phyloP scores from a whole-genome alignment of 2,888 invertebrate species.

The Synanthedon vespiformis region DNA sequence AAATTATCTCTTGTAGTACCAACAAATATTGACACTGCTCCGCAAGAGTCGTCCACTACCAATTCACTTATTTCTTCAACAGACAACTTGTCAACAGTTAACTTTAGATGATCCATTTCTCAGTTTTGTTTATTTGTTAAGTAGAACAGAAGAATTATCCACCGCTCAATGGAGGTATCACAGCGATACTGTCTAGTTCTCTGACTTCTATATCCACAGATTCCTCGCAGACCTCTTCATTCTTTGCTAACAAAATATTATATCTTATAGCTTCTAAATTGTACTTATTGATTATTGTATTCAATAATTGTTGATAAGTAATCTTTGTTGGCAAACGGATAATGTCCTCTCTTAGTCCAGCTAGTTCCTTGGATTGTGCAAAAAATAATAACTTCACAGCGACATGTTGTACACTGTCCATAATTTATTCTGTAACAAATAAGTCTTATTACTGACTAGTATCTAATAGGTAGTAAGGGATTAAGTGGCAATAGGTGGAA shows the following conservation, averaged over 20 bases:
- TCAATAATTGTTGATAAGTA: constrained; percentile 70
- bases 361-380: constrained; percentile 88
- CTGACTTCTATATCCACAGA: constrained; percentile 67
- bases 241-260: constrained; percentile 83
- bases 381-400: constrained; percentile 85
- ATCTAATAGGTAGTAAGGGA: too few species aligned
- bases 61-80: constrained; percentile 75
- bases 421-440: constrained; percentile 22
- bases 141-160: constrained; percentile 68
- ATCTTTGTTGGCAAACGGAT: constrained; percentile 64
- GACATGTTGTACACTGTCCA: constrained; percentile 59
- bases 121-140: constrained; percentile 1
- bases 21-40: constrained; percentile 89
- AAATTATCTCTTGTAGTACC: constrained; percentile 90
- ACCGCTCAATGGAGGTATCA: constrained; percentile 95
- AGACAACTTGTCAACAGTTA: constrained; percentile 76
- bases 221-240: constrained; percentile 80
- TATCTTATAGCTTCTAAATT: constrained; percentile 76
- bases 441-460: not conserved
- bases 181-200: constrained; percentile 84
- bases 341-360: constrained; percentile 71
- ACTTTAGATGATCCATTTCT: constrained; percentile 77
- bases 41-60: constrained; percentile 80
- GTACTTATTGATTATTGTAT: constrained; percentile 71
- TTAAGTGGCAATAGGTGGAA: too few species aligned